Evolutionary conservation across 2,113 vertebrate species (phyloP).

Genomic region (Hydrochoerus hydrochaeris): DNA sequence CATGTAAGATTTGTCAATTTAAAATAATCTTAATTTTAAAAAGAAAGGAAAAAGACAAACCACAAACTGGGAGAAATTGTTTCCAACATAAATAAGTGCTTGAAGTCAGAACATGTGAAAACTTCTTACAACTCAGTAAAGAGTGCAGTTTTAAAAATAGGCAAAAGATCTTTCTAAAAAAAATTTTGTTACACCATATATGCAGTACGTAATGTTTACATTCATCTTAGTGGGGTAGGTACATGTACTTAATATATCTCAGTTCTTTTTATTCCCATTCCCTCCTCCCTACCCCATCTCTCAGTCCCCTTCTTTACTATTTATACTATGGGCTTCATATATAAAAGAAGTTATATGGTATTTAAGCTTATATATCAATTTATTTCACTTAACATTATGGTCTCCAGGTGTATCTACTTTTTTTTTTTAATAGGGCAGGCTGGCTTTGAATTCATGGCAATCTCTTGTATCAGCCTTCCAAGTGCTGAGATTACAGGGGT

Average conservation of each 20-base stretch:
- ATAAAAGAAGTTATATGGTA: background rate
- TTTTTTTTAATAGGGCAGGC: background rate
- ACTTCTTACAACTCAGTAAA: constrained; percentile 28
- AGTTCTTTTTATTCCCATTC: background rate
- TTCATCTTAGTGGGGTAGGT: background rate
- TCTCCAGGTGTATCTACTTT: background rate
- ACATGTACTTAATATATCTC: background rate
- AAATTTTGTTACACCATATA: background rate
- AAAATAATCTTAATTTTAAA: background rate
- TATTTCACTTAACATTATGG: background rate
- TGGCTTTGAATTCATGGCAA: background rate
- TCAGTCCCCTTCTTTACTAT: background rate
- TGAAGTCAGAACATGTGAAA: background rate
- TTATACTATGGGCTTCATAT: background rate
- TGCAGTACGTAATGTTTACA: background rate
- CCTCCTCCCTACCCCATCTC: background rate
- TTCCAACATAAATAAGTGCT: background rate
- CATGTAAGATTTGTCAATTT: background rate
- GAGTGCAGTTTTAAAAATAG: background rate
- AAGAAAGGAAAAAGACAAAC: constrained; percentile 25
- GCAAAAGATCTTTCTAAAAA: background rate
- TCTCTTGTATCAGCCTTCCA: background rate
- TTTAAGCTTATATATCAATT: background rate
- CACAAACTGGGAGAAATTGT: background rate
- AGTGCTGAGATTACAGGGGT: background rate